These are phyloP conservation scores for Strix aluco DNA, from an alignment of 2,113 vertebrate species.

Conservation along the genomic window DNA sequence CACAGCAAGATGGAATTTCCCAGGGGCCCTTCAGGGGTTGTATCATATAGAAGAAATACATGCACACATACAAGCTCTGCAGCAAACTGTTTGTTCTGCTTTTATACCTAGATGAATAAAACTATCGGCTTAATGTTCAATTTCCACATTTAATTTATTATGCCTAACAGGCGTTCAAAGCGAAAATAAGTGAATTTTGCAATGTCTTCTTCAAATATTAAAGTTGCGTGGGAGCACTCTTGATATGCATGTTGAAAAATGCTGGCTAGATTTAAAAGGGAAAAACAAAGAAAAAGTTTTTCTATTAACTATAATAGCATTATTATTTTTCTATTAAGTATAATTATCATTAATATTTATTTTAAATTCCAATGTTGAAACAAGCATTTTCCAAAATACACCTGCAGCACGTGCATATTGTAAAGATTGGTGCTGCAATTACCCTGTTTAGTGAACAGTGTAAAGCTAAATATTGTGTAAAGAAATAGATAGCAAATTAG, in stretches of 20 bases:
- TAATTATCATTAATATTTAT: not conserved
- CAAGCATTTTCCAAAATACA: not conserved
- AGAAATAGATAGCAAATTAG: conserved; percentile 7
- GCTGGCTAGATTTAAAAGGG: not conserved
- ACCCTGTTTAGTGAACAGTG: not conserved
- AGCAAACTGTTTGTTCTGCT: conserved; percentile 2
- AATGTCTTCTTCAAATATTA: not conserved
- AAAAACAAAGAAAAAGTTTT: not conserved
- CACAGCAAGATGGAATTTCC: conserved; percentile 10
- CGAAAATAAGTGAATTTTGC: not conserved
- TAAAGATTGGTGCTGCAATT: not conserved
- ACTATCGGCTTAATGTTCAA: not conserved
- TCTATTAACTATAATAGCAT: not conserved
- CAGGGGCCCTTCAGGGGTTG: not conserved
- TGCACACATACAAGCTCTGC: not conserved
- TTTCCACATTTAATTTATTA: not conserved
- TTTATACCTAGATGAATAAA: not conserved
- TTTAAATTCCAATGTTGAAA: conserved; percentile 1
- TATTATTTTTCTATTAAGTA: not conserved
- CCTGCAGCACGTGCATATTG: not conserved
- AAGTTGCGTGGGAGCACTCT: not conserved
- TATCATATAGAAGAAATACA: not conserved
- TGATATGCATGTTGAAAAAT: not conserved
- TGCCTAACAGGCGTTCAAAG: not conserved
- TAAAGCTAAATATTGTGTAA: conserved; percentile 10